A percentile compares a stretch with the other conserved stretches of the same genome.
These are phyloP conservation scores for Rissa tridactyla DNA, from an alignment of 2,113 vertebrate genomes.

Conservation along the genomic window DNA sequence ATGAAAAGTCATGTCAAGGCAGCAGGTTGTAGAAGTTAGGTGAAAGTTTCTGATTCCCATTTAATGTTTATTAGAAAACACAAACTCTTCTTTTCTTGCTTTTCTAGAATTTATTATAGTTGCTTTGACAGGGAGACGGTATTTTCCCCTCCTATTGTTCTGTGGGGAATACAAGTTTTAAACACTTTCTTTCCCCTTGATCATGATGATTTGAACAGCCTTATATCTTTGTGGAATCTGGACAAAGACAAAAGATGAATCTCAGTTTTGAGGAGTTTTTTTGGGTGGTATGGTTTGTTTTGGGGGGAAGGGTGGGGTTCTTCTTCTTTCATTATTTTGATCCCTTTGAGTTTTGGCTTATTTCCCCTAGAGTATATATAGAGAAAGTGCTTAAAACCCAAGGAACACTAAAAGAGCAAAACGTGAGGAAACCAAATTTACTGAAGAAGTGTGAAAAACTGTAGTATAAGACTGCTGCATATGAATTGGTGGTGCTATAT, in stretches of 20 bases:
- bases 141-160: not conserved
- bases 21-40: not conserved
- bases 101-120: not conserved
- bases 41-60: not conserved
- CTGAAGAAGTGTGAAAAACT: not conserved
- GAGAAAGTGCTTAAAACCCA: not conserved
- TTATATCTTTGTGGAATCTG: not conserved
- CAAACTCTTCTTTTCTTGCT: not conserved
- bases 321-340: not conserved
- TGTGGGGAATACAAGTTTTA: not conserved
- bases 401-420: not conserved
- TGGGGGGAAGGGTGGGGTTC: fast-evolving
- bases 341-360: not conserved
- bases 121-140: not conserved
- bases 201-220: not conserved
- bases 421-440: not conserved
- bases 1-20: not conserved
- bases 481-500: not conserved
- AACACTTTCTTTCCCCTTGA: not conserved
- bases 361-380: not conserved
- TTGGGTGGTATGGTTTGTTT: not conserved
- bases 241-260: not conserved
- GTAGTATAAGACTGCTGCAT: not conserved
- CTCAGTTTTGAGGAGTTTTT: not conserved
- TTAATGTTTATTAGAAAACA: not conserved